Percentiles rank a stretch among this genome's conserved stretches.
Evolutionary conservation across 2,797 vertebrate genomes (phyloP).

Genomic region (Gallirallus australis): DNA sequence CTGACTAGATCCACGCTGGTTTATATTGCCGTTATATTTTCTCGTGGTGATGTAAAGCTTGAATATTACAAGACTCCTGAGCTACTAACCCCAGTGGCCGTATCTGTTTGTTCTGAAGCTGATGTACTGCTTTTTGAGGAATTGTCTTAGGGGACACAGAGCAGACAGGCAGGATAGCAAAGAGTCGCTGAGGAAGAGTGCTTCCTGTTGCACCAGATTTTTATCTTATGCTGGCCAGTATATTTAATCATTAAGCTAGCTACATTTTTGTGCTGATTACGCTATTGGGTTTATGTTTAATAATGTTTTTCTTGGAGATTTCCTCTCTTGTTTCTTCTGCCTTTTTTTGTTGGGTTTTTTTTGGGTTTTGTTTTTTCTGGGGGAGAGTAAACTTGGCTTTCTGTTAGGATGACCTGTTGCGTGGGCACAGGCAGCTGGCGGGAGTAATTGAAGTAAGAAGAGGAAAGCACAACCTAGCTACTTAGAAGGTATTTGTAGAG

Average conservation of each 20-base stretch:
- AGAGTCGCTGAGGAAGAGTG: not conserved
- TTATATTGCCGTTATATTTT: not conserved
- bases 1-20: not conserved
- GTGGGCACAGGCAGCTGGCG: not conserved
- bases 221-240: not conserved
- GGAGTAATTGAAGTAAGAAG: not conserved
- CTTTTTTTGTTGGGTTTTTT: not conserved
- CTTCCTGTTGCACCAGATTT: not conserved
- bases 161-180: not conserved
- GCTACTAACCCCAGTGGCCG: not conserved
- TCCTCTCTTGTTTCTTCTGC: not conserved
- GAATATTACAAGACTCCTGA: not conserved
- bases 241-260: not conserved
- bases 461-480: too few relatives aligned
- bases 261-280: not conserved
- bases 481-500: rapidly evolving
- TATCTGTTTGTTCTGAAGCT: not conserved
- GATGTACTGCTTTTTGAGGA: not conserved
- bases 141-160: not conserved
- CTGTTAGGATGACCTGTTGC: rapidly evolving
- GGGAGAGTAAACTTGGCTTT: not conserved
- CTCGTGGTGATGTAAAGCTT: not conserved
- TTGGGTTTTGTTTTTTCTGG: too few relatives aligned
- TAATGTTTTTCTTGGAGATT: not conserved
- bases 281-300: not conserved